Evolutionary conservation across 2,888 invertebrate genomes (phyloP).

Genomic region (Cataglyphis cursor): DNA sequence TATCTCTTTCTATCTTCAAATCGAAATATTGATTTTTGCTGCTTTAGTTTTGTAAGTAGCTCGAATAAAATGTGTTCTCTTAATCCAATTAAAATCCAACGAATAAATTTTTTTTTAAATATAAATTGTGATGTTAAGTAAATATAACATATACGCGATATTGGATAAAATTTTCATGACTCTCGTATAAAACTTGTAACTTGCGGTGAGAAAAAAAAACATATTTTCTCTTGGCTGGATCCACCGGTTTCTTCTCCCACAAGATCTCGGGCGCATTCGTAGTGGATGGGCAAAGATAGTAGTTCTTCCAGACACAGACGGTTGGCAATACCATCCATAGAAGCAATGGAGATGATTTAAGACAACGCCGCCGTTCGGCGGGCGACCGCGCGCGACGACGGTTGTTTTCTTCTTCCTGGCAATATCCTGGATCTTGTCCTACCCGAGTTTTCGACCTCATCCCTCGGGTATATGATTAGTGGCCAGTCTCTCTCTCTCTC

Average conservation of each 20-base stretch:
- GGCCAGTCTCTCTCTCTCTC: slow-evolving; percentile 62
- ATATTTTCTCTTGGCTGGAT: slow-evolving; percentile 29
- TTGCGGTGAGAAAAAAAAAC: slow-evolving; percentile 31
- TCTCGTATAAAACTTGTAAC: slow-evolving; percentile 14
- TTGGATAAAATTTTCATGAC: background rate
- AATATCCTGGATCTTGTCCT: slow-evolving; percentile 72
- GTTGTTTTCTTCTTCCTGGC: slow-evolving; percentile 76
- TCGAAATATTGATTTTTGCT: background rate
- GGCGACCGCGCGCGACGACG: slow-evolving; percentile 56
- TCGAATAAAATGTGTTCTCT: background rate
- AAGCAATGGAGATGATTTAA: slow-evolving; percentile 79
- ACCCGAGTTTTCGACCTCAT: slow-evolving; percentile 63
- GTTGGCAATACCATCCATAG: slow-evolving; percentile 55
- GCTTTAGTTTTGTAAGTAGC: background rate
- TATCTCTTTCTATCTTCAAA: background rate
- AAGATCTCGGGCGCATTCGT: slow-evolving; percentile 23
- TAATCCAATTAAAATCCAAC: background rate
- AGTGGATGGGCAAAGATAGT: slow-evolving; percentile 19
- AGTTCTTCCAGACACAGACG: slow-evolving; percentile 42
- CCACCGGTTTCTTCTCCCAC: slow-evolving; percentile 29
- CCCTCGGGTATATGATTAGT: slow-evolving; percentile 76
- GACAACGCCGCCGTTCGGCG: slow-evolving; percentile 67
- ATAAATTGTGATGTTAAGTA: background rate
- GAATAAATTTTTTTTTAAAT: background rate
- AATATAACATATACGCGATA: background rate